Conservation (phyloP, 2,888 invertebrate genomes). For the Torymus auratus region DNA sequence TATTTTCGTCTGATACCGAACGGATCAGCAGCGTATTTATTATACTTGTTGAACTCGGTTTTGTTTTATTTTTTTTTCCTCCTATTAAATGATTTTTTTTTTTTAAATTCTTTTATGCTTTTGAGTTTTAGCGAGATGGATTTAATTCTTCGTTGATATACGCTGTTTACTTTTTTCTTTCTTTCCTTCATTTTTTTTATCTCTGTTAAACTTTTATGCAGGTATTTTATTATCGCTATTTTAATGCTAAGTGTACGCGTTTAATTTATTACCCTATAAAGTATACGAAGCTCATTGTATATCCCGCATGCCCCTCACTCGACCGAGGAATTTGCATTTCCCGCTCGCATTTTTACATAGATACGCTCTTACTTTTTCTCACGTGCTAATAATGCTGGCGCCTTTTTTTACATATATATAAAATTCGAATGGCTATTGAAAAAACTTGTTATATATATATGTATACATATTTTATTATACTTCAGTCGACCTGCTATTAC, state of each 20-base stretch:
- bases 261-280: constrained; percentile 13
- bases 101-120: not conserved
- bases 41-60: too few relatives aligned
- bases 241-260: not conserved
- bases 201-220: not conserved
- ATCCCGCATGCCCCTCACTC: not conserved
- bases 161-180: not conserved
- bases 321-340: constrained; percentile 19
- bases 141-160: constrained; percentile 7
- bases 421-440: not conserved
- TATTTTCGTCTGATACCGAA: too few relatives aligned
- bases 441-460: too few relatives aligned
- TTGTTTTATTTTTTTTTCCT: not conserved
- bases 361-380: too few relatives aligned
- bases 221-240: constrained; percentile 9
- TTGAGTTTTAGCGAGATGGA: not conserved
- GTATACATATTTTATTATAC: too few relatives aligned
- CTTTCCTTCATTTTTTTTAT: not conserved
- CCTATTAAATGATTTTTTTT: not conserved
- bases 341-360: too few relatives aligned
- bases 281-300: constrained; percentile 33
- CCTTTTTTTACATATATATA: not conserved
- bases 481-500: too few relatives aligned
- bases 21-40: too few relatives aligned
- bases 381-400: not conserved